Conservation (phyloP, 2,888 invertebrate species). For the Hemicrepidius hirtus region DNA sequence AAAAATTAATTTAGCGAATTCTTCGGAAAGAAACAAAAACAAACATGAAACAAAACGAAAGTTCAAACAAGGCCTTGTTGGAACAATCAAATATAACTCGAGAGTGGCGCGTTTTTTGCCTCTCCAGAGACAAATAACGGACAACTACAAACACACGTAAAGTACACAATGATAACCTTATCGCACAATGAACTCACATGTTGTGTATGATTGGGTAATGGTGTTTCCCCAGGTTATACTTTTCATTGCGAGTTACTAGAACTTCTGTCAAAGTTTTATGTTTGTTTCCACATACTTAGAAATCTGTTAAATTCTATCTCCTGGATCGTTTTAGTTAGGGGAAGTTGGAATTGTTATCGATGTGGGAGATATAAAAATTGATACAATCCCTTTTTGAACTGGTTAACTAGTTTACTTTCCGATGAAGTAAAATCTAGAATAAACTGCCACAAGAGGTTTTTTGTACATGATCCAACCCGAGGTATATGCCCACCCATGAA, state of each 20-base stretch:
- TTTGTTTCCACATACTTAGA: conserved; percentile 39
- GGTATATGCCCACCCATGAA: no score
- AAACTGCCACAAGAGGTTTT: no score
- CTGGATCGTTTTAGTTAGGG: conserved; percentile 25
- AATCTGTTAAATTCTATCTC: conserved; percentile 26
- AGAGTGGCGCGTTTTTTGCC: not conserved
- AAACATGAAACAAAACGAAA: not conserved
- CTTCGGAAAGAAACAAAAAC: not conserved
- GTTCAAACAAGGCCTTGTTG: not conserved
- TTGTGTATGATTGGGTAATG: conserved; percentile 1
- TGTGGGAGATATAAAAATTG: conserved; percentile 27
- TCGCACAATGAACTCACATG: conserved; percentile 44
- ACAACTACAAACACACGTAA: conserved; percentile 17
- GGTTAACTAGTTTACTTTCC: no score
- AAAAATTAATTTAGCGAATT: not conserved
- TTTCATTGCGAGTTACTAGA: conserved; percentile 39
- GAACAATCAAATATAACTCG: conserved; percentile 3
- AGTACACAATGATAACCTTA: conserved; percentile 47
- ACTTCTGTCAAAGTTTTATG: conserved; percentile 41
- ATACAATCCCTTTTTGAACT: conserved; percentile 2
- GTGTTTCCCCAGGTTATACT: conserved; percentile 34
- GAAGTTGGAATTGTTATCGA: conserved; percentile 31
- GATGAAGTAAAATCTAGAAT: no score
- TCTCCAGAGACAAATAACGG: not conserved
- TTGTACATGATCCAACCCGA: no score